Percentiles rank a stretch among this genome's conserved stretches.
Evolutionary conservation across 2,888 invertebrate species (phyloP).

Genomic region (Sisyra nigra): DNA sequence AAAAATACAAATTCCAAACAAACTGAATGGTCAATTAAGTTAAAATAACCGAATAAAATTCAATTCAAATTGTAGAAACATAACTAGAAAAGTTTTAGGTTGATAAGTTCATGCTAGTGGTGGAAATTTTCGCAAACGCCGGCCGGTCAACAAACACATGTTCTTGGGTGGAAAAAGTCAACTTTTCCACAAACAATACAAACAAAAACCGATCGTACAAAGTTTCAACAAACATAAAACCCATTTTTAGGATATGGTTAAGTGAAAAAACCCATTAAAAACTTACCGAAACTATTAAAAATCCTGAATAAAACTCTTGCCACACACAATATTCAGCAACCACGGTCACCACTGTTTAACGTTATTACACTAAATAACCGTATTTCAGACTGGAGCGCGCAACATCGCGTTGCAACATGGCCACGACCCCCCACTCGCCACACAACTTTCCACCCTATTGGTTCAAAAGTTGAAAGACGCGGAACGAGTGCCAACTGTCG

Average conservation of each 20-base stretch:
- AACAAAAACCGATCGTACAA: neutral
- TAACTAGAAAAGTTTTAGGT: too few relatives aligned
- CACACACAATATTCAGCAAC: neutral
- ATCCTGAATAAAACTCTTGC: conserved; percentile 1
- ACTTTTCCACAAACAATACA: neutral
- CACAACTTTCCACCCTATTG: neutral
- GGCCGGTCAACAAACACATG: too few relatives aligned
- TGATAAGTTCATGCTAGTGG: too few relatives aligned
- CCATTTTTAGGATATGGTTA: neutral
- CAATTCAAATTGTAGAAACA: too few relatives aligned
- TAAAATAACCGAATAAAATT: too few relatives aligned
- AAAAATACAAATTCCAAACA: too few relatives aligned
- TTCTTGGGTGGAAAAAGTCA: too few relatives aligned
- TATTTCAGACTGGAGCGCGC: conserved; percentile 19
- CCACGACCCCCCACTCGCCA: conserved; percentile 16
- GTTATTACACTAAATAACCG: conserved; percentile 3
- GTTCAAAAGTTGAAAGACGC: conserved; percentile 3
- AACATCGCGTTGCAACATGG: conserved; percentile 24
- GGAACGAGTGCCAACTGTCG: conserved; percentile 1
- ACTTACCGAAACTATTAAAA: conserved; percentile 2
- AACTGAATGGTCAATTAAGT: too few relatives aligned
- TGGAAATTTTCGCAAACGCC: too few relatives aligned
- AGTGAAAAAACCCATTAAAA: conserved; percentile 1
- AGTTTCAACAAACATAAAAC: neutral
- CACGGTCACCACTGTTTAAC: neutral